phyloP scores from a whole-genome alignment of 2,113 vertebrate species.

The Aldabrachelys gigantea region DNA sequence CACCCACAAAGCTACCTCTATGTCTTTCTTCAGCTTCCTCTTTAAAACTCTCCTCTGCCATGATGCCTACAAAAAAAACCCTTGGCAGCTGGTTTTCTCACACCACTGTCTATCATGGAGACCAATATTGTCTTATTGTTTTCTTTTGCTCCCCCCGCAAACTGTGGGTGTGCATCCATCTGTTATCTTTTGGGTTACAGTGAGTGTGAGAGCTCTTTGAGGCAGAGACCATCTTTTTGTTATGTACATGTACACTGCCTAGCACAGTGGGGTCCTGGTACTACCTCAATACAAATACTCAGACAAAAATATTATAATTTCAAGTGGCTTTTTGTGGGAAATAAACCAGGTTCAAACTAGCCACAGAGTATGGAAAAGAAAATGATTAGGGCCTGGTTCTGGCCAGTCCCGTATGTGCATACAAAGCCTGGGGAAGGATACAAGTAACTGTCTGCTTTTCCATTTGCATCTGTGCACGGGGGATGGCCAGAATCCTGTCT shows the following conservation, averaged over 20 bases:
- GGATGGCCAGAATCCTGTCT: too few species aligned
- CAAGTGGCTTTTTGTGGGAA: background rate
- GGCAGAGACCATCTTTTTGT: background rate
- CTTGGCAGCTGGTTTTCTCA: background rate
- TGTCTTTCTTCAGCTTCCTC: background rate
- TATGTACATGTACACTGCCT: background rate
- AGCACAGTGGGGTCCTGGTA: background rate
- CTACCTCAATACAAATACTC: background rate
- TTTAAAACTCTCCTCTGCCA: background rate
- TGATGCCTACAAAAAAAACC: background rate
- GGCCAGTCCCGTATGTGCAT: too few species aligned
- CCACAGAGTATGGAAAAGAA: background rate
- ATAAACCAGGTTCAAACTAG: background rate
- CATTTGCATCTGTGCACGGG: background rate
- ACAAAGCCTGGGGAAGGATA: background rate
- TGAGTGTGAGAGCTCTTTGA: accelerated
- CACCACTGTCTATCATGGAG: background rate
- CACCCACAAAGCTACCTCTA: background rate
- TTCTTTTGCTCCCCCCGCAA: accelerated
- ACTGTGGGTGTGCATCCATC: background rate
- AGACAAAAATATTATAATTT: background rate
- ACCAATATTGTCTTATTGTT: background rate
- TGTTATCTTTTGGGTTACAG: background rate
- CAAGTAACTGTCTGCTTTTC: background rate
- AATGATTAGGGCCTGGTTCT: background rate